A percentile compares a stretch with the other conserved stretches of the same genome.
phyloP scores from a whole-genome alignment of 2,797 vertebrate genomes.

The Sebastes wilsoni region DNA sequence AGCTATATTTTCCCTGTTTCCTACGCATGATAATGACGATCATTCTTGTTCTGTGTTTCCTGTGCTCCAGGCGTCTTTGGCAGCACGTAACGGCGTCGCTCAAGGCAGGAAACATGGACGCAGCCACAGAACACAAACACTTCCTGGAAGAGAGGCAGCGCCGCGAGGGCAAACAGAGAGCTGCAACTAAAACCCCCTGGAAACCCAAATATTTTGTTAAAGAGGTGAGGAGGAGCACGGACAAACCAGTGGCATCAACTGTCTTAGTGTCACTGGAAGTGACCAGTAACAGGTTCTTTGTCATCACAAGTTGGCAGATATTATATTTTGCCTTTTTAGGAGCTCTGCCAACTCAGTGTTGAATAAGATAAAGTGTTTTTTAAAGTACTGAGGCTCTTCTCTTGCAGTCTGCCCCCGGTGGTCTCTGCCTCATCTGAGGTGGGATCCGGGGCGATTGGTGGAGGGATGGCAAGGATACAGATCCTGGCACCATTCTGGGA shows the following conservation, averaged over 20 bases:
- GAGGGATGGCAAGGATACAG: not conserved
- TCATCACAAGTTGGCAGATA: not conserved
- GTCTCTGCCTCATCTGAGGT: not conserved
- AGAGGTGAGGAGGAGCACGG: constrained; percentile 82
- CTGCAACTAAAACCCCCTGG: constrained; percentile 77
- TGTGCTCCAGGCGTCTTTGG: constrained; percentile 86
- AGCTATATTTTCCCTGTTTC: not conserved
- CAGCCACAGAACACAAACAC: constrained; percentile 90
- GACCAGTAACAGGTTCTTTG: not conserved
- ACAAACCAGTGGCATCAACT: not conserved
- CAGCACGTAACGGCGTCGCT: constrained; percentile 88
- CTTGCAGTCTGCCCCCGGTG: not conserved
- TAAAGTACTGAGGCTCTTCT: not conserved
- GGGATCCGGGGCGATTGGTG: too few relatives aligned
- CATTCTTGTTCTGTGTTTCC: not conserved
- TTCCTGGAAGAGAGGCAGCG: constrained; percentile 90
- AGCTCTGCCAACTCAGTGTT: not conserved
- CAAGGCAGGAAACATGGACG: constrained; percentile 86
- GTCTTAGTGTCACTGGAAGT: not conserved
- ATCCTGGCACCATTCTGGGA: not conserved
- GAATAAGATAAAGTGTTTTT: not conserved
- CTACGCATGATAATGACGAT: not conserved
- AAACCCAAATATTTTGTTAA: constrained; percentile 90
- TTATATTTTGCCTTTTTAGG: too few relatives aligned
- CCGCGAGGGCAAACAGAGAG: constrained; percentile 86